Evolutionary conservation across 1,140 invertebrate genomes (phyloP).

Genomic region (Marisa cornuarietis): DNA sequence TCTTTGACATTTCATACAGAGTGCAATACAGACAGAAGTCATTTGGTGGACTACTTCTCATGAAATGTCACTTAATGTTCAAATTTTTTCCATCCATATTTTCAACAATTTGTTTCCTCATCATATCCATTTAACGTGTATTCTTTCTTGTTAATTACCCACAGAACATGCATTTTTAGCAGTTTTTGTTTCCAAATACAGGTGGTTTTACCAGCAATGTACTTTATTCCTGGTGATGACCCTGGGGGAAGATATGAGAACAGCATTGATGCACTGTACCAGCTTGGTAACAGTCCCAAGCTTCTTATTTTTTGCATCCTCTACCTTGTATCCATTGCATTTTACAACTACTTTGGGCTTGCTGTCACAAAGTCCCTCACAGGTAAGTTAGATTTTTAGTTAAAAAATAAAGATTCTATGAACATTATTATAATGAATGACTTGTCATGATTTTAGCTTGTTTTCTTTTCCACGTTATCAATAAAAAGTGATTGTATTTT

Average conservation of each 20-base stretch:
- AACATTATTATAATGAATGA: not conserved
- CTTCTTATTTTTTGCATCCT: constrained; percentile 56
- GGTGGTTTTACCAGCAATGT: constrained; percentile 59
- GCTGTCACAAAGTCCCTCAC: constrained; percentile 61
- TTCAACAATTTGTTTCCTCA: not conserved
- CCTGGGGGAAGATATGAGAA: constrained; percentile 60
- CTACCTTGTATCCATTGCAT: constrained; percentile 59
- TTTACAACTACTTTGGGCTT: constrained; percentile 63
- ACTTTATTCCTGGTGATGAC: constrained; percentile 57
- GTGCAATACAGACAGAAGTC: too few relatives aligned
- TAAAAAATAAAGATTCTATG: not conserved
- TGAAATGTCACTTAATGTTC: not conserved
- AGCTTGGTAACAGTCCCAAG: constrained; percentile 50
- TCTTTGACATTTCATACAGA: too few relatives aligned
- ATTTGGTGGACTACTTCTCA: not conserved
- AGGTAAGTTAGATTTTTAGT: constrained; percentile 39
- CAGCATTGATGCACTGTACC: constrained; percentile 60
- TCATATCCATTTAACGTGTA: not conserved
- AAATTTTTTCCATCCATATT: not conserved
- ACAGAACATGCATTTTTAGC: too few relatives aligned
- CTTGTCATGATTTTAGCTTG: not conserved
- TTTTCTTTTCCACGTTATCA: not conserved
- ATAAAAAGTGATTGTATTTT: not conserved
- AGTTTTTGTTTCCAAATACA: constrained; percentile 27
- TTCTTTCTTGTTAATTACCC: too few relatives aligned